Conservation (phyloP, 2,113 vertebrate genomes). For the Tapirus terrestris region DNA sequence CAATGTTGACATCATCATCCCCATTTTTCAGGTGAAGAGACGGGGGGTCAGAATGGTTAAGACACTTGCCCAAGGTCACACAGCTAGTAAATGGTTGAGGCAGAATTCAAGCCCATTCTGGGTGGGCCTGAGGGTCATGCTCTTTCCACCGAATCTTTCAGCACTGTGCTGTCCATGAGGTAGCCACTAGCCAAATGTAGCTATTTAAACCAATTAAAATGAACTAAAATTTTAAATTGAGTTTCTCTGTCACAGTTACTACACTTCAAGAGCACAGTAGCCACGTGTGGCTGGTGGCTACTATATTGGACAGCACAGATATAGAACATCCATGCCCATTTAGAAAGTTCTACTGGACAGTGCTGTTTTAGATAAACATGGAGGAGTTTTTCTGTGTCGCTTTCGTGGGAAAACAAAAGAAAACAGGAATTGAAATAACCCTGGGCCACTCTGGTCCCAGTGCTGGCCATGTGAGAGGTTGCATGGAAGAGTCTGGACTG, state of each 20-base stretch:
- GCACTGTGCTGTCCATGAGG: background rate
- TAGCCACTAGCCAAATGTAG: too few relatives aligned
- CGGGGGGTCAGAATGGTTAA: background rate
- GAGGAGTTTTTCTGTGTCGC: background rate
- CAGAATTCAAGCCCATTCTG: background rate
- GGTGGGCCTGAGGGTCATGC: background rate
- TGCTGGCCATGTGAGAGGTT: background rate
- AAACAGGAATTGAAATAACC: background rate
- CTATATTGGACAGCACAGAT: fast-evolving
- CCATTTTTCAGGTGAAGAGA: background rate
- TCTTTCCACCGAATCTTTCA: background rate
- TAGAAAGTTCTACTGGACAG: background rate
- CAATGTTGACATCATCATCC: background rate
- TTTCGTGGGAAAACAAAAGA: background rate
- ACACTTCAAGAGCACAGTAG: background rate
- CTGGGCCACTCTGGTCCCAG: background rate
- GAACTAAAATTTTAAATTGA: background rate
- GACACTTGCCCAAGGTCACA: background rate
- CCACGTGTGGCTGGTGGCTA: background rate
- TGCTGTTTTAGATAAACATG: background rate
- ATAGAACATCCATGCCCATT: fast-evolving
- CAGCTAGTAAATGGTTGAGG: background rate
- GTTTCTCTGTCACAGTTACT: background rate
- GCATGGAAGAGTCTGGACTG: background rate
- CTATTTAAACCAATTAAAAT: background rate